Evolutionary conservation across 2,888 invertebrate genomes (phyloP), one percentile per base, ranked within the genome.

Genomic region (Poecilus cupreus): DNA sequence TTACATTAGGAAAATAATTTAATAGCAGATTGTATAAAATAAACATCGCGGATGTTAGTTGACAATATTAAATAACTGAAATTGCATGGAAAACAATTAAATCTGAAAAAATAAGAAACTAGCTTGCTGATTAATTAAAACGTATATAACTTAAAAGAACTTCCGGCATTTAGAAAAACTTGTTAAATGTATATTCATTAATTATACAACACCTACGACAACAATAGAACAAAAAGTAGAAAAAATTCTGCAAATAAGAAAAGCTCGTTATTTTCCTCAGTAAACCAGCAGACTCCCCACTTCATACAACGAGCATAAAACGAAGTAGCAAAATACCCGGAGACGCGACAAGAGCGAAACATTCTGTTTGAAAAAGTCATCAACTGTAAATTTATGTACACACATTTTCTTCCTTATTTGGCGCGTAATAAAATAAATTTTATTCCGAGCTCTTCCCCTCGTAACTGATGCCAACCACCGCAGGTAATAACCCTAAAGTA

Each of bases 381-480:
- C 76, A 76, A 57, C 37, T 76, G 16, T 32, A 54, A 76, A 57
- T 76, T 76, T 76, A 76, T 76, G 72, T 72, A 76, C 57, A 76
- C 57, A 76, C 46, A 57, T 76, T 57, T 76, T 37, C 57, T 39
- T 32, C 37, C 51, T 75, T 75, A 76, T 76, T 76, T 76, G 76
- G 37, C 39, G 24, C 54, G 18, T 76, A 54, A 76, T 76, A 79
- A 79, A 79, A 68, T 79, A 79, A 79, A 79, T 68, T 79, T 79
- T 79, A 79, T 79, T 79, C 37, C 26, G 60, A 13, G 60, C 18
- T 43, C 22, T 43, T 39, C 16, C 20, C 43, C 22, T n/a, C n/a
- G 13, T n/a, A 43, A 43, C 43, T 43, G 43, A 43, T 13, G 13
- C 43, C 43, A 43, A 43, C 37, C 32, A 13, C 68, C 13, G n/a